Evolutionary conservation across 1,140 invertebrate species (phyloP).

Genomic region (Aphis gossypii): DNA sequence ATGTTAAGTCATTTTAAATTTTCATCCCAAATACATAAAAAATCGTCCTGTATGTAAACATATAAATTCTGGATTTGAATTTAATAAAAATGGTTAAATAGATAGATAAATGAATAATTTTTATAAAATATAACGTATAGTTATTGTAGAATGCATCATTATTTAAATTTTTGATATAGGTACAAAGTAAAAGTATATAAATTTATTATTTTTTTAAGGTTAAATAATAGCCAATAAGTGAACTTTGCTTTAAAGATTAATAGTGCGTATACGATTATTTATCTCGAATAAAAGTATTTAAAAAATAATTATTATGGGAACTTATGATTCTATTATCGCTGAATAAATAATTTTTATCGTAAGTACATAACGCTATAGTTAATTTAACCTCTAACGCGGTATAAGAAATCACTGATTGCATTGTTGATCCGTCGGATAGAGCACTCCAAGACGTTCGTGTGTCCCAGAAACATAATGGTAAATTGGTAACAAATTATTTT

Average conservation of each 20-base stretch:
- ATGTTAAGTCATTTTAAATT: not conserved
- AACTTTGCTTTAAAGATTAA: not conserved
- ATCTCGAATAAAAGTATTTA: not conserved
- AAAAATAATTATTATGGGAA: not conserved
- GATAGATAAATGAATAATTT: not conserved
- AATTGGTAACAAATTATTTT: not conserved
- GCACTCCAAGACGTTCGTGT: not conserved
- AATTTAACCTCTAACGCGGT: not conserved
- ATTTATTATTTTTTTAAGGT: not conserved
- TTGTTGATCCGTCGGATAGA: not conserved
- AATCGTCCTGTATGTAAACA: not conserved
- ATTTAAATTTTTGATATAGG: not conserved
- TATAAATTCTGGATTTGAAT: not conserved
- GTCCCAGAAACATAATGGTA: not conserved
- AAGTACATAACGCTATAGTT: not conserved
- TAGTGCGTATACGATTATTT: not conserved
- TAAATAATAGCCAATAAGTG: not conserved
- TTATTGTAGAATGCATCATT: not conserved
- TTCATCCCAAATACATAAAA: not conserved
- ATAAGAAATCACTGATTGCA: not conserved
- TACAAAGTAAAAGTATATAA: not conserved
- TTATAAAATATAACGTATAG: not conserved
- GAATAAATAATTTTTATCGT: not conserved
- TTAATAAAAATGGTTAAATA: not conserved
- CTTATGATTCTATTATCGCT: not conserved